phyloP scores from a whole-genome alignment of 1,140 invertebrate genomes.

The Lucilia sericata region DNA sequence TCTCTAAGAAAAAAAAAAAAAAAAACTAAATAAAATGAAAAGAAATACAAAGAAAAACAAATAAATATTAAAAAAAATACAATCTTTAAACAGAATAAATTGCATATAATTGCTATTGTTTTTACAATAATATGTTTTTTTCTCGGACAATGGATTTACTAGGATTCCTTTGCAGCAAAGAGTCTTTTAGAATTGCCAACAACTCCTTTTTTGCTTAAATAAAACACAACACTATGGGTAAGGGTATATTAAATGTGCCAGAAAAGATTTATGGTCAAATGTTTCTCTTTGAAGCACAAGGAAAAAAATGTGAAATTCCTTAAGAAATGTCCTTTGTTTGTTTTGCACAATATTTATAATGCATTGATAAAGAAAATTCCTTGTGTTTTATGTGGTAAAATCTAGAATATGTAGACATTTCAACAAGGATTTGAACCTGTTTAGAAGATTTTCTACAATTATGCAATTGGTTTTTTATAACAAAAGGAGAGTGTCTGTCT shows the following conservation, averaged over 20 bases:
- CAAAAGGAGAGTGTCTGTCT: background rate
- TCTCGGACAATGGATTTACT: background rate
- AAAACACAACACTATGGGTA: background rate
- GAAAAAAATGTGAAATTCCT: background rate
- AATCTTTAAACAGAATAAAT: slow-evolving; percentile 34
- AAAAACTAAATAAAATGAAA: background rate
- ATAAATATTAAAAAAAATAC: background rate
- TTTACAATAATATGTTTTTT: background rate
- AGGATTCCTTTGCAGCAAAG: background rate
- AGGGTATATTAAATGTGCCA: slow-evolving; percentile 37
- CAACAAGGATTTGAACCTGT: slow-evolving; percentile 11
- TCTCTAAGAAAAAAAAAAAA: background rate
- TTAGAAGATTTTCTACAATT: background rate
- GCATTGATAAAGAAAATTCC: slow-evolving; percentile 18
- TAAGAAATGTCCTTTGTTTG: background rate
- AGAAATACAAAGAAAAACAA: slow-evolving; percentile 15
- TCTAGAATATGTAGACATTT: background rate
- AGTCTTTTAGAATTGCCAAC: slow-evolving; percentile 6
- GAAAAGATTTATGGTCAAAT: slow-evolving; percentile 38
- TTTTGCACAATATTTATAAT: slow-evolving; percentile 21
- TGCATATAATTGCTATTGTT: slow-evolving; percentile 43
- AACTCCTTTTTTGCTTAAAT: background rate
- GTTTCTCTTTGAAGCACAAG: no score
- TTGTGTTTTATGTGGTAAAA: background rate
- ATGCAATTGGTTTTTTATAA: slow-evolving; percentile 22